Evolutionary conservation across 2,888 invertebrate genomes (phyloP).

Genomic region (Patella caerulea): DNA sequence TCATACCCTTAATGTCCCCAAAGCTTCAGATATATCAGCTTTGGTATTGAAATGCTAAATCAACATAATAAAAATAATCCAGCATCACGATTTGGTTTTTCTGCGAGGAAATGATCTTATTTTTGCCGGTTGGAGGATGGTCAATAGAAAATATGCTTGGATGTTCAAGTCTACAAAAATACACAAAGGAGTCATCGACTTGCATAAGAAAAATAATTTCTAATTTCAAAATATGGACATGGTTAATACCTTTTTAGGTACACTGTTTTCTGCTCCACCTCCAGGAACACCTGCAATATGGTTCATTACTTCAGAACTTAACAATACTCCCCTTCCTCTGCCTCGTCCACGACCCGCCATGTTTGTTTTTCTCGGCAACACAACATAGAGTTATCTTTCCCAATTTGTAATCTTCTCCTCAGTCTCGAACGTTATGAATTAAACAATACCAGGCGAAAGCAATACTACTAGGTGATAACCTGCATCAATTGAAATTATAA

Average conservation of each 20-base stretch:
- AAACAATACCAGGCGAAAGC: no score
- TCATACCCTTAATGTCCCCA: no score
- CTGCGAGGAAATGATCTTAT: no score
- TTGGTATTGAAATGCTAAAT: no score
- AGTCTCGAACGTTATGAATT: no score
- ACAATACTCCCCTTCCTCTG: conserved; percentile 44
- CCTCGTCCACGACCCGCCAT: conserved; percentile 50
- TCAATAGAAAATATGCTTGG: neutral
- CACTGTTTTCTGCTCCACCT: neutral
- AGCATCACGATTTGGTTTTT: no score
- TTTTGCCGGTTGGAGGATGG: neutral
- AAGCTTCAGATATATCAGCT: no score
- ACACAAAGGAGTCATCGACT: neutral
- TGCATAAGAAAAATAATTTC: neutral
- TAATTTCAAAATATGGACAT: no score
- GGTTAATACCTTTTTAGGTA: neutral
- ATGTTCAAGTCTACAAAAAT: neutral
- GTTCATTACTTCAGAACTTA: neutral
- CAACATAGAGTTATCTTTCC: neutral
- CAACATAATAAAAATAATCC: no score
- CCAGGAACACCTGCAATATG: conserved; percentile 21
- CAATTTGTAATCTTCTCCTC: no score
- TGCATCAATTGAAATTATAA: no score
- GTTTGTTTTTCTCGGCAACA: conserved; percentile 19
- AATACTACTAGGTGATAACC: no score